Percentiles rank a stretch among this genome's conserved stretches.
Conservation (phyloP, 1,140 invertebrate genomes). For the Meteorus sp. region DNA sequence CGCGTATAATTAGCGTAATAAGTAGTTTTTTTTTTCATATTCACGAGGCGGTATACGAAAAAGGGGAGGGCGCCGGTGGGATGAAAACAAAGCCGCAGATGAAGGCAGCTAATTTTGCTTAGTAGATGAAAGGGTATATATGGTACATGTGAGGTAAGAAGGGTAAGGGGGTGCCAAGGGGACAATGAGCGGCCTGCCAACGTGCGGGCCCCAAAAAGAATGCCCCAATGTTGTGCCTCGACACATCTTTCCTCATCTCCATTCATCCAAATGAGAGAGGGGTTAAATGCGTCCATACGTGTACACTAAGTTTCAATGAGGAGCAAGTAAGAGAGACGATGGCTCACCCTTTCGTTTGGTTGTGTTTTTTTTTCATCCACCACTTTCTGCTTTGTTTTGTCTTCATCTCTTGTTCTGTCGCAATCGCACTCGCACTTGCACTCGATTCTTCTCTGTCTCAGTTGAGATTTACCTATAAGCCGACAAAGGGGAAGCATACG, state of each 20-base stretch:
- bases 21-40: conserved; percentile 60
- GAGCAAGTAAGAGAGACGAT: conserved; percentile 40
- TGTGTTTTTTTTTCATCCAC: conserved; percentile 10
- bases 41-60: conserved; percentile 25
- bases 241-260: conserved; percentile 55
- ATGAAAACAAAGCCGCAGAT: conserved; percentile 37
- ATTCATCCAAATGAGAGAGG: conserved; percentile 39
- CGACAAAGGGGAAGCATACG: conserved; percentile 49
- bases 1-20: conserved; percentile 60
- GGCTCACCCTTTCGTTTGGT: conserved; percentile 26
- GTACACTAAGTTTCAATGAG: conserved; percentile 46
- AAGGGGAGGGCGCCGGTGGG: conserved; percentile 27
- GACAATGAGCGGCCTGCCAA: conserved; percentile 25
- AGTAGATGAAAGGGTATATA: too few relatives aligned
- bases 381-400: background rate
- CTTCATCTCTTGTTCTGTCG: conserved; percentile 33
- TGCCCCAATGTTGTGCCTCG: conserved; percentile 25
- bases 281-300: too few relatives aligned
- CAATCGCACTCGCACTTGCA: too few relatives aligned
- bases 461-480: conserved; percentile 19
- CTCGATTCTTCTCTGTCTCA: too few relatives aligned
- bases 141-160: too few relatives aligned
- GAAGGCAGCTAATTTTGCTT: conserved; percentile 32
- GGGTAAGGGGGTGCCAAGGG: conserved; percentile 16
- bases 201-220: conserved; percentile 25